A percentile compares a stretch with the other conserved stretches of the same genome.
phyloP scores from a whole-genome alignment of 2,113 vertebrate genomes.

The Jacana jacana region DNA sequence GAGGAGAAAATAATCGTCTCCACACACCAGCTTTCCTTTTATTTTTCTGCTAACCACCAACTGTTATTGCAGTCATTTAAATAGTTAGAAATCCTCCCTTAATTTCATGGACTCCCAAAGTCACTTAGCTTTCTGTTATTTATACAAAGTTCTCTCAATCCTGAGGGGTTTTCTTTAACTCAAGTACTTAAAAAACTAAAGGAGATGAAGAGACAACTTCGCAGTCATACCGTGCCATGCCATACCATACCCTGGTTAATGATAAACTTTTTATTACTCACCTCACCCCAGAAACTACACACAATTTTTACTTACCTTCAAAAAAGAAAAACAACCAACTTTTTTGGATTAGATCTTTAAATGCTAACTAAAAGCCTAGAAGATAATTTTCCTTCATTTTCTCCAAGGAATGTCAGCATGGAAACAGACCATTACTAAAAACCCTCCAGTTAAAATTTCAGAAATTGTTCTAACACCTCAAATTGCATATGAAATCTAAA shows the following conservation, averaged over 20 bases:
- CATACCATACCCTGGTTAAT: background rate
- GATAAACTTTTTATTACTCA: background rate
- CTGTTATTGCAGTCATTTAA: background rate
- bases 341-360: background rate
- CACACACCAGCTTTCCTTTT: background rate
- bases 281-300: background rate
- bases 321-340: background rate
- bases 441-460: background rate
- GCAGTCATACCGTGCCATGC: too few species aligned
- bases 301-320: background rate
- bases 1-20: background rate
- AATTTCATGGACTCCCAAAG: background rate
- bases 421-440: background rate
- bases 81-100: background rate
- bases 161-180: background rate
- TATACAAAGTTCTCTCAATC: background rate
- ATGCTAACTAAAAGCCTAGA: background rate
- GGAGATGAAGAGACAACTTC: background rate
- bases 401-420: background rate
- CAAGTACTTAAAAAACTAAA: background rate
- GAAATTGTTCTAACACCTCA: background rate
- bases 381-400: background rate
- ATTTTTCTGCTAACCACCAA: background rate
- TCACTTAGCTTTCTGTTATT: background rate
- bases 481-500: background rate